Base-by-base conservation (phyloP, 1,140 invertebrate genomes). In the Pseudomyrmex cubaensis region DNA sequence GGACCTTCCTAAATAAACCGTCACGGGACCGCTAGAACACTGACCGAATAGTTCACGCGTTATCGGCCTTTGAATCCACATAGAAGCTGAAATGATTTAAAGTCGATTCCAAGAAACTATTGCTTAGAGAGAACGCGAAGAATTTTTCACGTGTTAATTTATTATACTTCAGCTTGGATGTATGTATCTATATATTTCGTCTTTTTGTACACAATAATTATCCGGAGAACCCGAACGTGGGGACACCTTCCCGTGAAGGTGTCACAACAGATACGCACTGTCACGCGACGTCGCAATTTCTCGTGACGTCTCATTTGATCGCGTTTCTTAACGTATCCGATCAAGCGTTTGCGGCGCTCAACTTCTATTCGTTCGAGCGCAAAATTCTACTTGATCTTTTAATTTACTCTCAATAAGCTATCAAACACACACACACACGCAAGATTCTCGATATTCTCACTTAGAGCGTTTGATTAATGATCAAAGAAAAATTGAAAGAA, bases 271-370 rank as follows among this genome's bases (percentile, higher is more conserved):
- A 80, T 70, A n/a, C 17, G 84, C 84, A 80, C 22, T 25, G 78
- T 92, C 91, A 92, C 87, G 85, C 87, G 56, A 92, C 73, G 82
- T 91, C 87, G 85, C 87, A 56, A 35, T 90, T 90, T 90, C 86
- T 10, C 62, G 2, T 54, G 73, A 85, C 70, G 66, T 85, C 54
- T 87, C 66, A 85, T 17, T 87, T 85, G 59, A 83, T 83, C 63
- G 82, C 72, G 54, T 54, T 83, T 50, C 15, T 69, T 59, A 12
- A 5, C 10, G 2, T 54, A 35, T 25, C 10, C 15, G 15, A 70
- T 0, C 46, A 35, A 50, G 44, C 3, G 50, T 35, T 70, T 70
- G 35, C 35, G 25, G n/a, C 35, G 35, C 5, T 66, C 46, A 70
- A 70, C 7, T 80, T 15, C 3, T 48, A 70, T 50, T 70, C 2